Percentiles rank a stretch among this genome's conserved stretches.
phyloP scores from a whole-genome alignment of 2,888 invertebrate species.

The Entomobrya proxima region DNA sequence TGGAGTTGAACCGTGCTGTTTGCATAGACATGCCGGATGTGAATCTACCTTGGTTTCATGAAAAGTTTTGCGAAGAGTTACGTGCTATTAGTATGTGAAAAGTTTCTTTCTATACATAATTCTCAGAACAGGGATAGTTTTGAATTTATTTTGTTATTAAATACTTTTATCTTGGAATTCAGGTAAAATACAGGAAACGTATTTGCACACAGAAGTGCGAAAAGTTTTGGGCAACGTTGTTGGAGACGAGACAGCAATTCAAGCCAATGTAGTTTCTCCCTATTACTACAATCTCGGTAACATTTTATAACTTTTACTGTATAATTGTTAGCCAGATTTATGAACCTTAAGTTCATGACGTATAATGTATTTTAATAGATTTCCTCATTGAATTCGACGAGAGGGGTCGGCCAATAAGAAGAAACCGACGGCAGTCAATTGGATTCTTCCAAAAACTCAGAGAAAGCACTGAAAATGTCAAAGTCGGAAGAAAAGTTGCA shows the following conservation, averaged over 20 bases:
- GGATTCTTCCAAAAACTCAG: constrained; percentile 54
- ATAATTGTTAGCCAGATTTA: neutral
- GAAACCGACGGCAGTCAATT: neutral
- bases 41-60: constrained; percentile 84
- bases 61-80: constrained; percentile 81
- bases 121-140: neutral
- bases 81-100: constrained; percentile 78
- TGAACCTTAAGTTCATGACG: neutral
- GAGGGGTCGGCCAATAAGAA: constrained; percentile 63
- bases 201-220: constrained; percentile 74
- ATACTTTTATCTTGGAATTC: constrained; percentile 58
- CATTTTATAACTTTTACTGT: neutral
- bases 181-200: constrained; percentile 68
- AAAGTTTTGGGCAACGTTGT: constrained; percentile 76
- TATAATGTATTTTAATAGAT: constrained; percentile 70
- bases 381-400: constrained; percentile 75
- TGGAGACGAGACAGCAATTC: constrained; percentile 68
- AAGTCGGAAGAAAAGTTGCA: constrained; percentile 77
- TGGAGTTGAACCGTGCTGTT: constrained; percentile 82
- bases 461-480: neutral
- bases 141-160: neutral
- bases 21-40: constrained; percentile 83
- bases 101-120: neutral
- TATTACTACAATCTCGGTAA: constrained; percentile 79
- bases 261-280: constrained; percentile 77